Conservation (phyloP, 2,797 vertebrate species). For the Gymnoscopelus microlampas region DNA sequence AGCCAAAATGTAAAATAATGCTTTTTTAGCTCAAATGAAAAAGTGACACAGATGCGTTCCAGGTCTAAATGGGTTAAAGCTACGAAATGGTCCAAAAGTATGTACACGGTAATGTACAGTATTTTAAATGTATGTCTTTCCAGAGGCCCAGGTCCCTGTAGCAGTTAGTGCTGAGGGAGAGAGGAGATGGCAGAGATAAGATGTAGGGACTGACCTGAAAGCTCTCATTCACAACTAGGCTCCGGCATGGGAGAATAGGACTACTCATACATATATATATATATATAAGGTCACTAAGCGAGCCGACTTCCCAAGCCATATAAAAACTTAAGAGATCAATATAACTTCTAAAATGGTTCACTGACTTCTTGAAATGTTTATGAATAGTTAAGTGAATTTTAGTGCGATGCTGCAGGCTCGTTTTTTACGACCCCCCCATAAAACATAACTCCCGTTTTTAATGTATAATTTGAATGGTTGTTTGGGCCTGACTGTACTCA, state of each 20-base stretch:
- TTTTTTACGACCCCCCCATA: neutral
- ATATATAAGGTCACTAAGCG: slow-evolving; percentile 28
- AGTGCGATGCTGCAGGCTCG: slow-evolving; percentile 12
- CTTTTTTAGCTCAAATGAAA: too few species aligned
- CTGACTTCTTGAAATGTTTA: neutral
- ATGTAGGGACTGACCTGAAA: slow-evolving; percentile 60
- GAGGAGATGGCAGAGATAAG: slow-evolving; percentile 74
- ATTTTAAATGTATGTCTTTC: slow-evolving; percentile 56
- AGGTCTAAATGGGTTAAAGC: slow-evolving; percentile 4
- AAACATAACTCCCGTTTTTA: slow-evolving; percentile 3
- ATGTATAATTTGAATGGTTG: too few species aligned
- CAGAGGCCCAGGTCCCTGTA: slow-evolving; percentile 20
- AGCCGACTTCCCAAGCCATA: slow-evolving; percentile 42
- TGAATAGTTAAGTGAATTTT: neutral
- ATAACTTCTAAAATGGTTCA: slow-evolving; percentile 2
- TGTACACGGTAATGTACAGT: slow-evolving; percentile 46
- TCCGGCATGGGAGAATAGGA: slow-evolving; percentile 10
- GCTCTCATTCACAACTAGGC: slow-evolving; percentile 72
- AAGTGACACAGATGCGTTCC: too few species aligned
- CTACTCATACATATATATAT: neutral
- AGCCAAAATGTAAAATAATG: too few species aligned
- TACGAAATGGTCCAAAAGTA: slow-evolving; percentile 44
- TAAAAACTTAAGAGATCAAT: slow-evolving; percentile 24
- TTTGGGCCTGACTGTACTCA: too few species aligned
- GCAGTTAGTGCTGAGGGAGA: slow-evolving; percentile 30